Evolutionary conservation across 1,140 invertebrate genomes (phyloP).

Genomic region (Apocrypta bakeri): DNA sequence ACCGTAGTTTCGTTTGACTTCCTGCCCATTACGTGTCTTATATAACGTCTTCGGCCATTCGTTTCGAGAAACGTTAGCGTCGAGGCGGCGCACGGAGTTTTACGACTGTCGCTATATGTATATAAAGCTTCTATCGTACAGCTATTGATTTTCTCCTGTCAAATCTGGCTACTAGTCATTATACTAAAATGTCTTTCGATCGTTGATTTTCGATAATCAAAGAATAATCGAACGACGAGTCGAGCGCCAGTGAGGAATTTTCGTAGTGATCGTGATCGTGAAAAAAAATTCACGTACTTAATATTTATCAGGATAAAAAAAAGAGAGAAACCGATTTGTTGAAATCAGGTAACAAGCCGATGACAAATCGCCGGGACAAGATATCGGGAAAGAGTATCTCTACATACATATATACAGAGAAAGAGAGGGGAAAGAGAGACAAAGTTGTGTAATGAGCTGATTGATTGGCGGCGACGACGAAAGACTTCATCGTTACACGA

Average conservation of each 20-base stretch:
- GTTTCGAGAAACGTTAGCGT: slow-evolving; percentile 20
- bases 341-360: slow-evolving; percentile 43
- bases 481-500: slow-evolving; percentile 66
- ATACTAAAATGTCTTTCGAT: too few relatives aligned
- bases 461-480: slow-evolving; percentile 65
- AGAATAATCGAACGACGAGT: too few relatives aligned
- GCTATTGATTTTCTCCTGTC: slow-evolving; percentile 38
- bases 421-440: neutral
- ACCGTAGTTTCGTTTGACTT: slow-evolving; percentile 27
- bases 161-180: neutral
- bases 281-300: neutral
- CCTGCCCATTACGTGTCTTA: slow-evolving; percentile 40
- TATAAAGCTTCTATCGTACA: neutral
- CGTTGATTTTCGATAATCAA: too few relatives aligned
- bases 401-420: neutral
- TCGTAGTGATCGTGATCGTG: too few relatives aligned
- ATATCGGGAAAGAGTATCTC: neutral
- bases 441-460: slow-evolving; percentile 66
- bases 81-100: slow-evolving; percentile 24
- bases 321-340: slow-evolving; percentile 24
- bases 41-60: slow-evolving; percentile 30
- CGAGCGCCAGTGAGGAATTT: too few relatives aligned
- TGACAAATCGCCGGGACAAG: slow-evolving; percentile 44
- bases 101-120: slow-evolving; percentile 19
- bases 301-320: slow-evolving; percentile 4